Base-by-base conservation (phyloP, 2,113 vertebrate genomes). In the Girardinichthys multiradiatus region DNA sequence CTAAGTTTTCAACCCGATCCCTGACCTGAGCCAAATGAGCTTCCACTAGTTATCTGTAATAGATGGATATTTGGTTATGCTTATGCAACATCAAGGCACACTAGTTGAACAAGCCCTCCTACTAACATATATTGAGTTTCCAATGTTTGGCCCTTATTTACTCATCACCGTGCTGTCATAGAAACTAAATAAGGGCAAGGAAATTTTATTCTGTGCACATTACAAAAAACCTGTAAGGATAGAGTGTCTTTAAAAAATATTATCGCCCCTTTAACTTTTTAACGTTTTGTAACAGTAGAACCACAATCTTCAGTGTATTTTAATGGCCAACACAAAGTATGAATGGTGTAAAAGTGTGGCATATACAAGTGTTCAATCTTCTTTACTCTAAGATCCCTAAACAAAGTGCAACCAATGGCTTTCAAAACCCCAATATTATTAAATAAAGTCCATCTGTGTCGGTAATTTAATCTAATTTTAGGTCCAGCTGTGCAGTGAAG, bases 121-220 rank as follows among this genome's bases (percentile, higher is more conserved):
- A 51, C 9, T 45, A 45, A 45, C 21, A 51, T 54, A 5, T n/a
- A 3, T 54, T 54, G 21, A 24, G 6, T n/a, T 54, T 54, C 21
- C 48, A 54, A 3, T 0, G 7, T 10, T 54, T n/a, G 21, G 7
- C 6, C 17, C 48, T 21, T 8, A 54, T 24, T 54, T 4, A 86
- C 82, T 86, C 2, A 17, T 45, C 15, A 45, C 42, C 17, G 80
- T 80, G 35, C 35, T 76, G 76, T 80, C 80, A 86, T 78, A 57
- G 79, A 76, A 85, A 85, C 84, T 62, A 86, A 88, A 85, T 79
- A 79, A 72, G 64, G 75, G 51, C 64, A 82, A 86, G 79, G 82
- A 48, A 89, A 82, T 54, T 39, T 31, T 57, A 64, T 63, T 54
- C 19, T 39, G 57, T 31, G 28, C 42, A 12, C 17, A 62, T 66